Evolutionary conservation across 2,888 invertebrate genomes (phyloP), one percentile per base, ranked within the genome.

Genomic region (Mimas tiliae): DNA sequence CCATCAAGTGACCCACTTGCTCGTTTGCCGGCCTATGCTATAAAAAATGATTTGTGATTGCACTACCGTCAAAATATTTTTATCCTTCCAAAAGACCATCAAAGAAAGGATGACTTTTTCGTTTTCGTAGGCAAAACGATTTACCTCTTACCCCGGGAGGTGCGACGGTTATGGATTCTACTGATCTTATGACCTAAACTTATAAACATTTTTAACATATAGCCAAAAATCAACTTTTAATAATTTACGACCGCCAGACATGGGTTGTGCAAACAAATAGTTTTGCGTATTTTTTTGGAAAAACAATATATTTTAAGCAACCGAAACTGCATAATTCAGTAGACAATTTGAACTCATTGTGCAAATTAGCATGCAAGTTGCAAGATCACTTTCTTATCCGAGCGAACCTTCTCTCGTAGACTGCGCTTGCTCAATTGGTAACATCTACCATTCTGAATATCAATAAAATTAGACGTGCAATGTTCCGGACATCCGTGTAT

Each of bases 1-100:
- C n/a, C n/a, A n/a, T n/a, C n/a, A n/a, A n/a, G n/a, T n/a, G n/a
- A n/a, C n/a, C n/a, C n/a, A n/a, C n/a, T n/a, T n/a, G n/a, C n/a
- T n/a, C n/a, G n/a, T n/a, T n/a, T n/a, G n/a, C n/a, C n/a, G n/a
- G n/a, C n/a, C n/a, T n/a, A n/a, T n/a, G n/a, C n/a, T n/a, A n/a
- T n/a, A n/a, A n/a, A n/a, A n/a, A n/a, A n/a, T 3, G 27, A 27
- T 27, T 27, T 27, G 27, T 27, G 27, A 27, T 27, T 27, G 27
- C 12, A 50, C 19, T 14, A n/a, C 50, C 19, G 1, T 27, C 27
- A 27, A 4, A 27, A 27, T 27, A 27, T 27, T 27, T 27, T 27
- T 3, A 27, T 1, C 4, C 27, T 27, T 87, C 87, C 76, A 84
- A 84, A 27, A 14, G 12, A 27, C 12, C 0, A 27, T 50, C 19